These are phyloP conservation scores for Leptodactylus fallax DNA, from an alignment of 2,797 vertebrate genomes.

Conservation along the genomic window DNA sequence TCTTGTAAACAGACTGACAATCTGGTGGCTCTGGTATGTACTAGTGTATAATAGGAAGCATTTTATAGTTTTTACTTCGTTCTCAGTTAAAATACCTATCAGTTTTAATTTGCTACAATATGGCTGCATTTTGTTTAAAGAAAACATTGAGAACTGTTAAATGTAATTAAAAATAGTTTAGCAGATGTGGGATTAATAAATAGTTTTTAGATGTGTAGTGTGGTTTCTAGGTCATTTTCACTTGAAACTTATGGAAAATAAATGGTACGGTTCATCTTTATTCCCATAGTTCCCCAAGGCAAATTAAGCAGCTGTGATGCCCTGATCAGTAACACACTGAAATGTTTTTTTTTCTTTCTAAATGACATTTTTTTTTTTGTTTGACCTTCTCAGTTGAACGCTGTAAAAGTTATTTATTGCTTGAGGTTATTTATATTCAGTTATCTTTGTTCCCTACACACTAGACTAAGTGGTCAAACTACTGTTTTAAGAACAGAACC, in stretches of 20 bases:
- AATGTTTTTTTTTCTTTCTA: constrained; percentile 62
- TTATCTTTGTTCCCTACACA: constrained; percentile 68
- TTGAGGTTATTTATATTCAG: constrained; percentile 73
- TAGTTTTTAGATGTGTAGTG: constrained; percentile 45
- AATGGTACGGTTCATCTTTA: constrained; percentile 42
- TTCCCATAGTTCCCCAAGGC: constrained; percentile 50
- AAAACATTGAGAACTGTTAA: constrained; percentile 28
- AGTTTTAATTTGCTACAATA: constrained; percentile 23
- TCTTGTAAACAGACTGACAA: neutral
- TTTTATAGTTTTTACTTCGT: constrained; percentile 8
- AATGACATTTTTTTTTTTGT: constrained; percentile 67
- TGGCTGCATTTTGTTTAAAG: constrained; percentile 31
- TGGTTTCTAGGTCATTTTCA: constrained; percentile 59
- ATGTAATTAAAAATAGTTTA: constrained; percentile 48
- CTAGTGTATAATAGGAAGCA: neutral
- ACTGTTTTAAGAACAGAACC: constrained; percentile 70
- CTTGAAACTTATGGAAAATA: constrained; percentile 55
- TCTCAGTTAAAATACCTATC: constrained; percentile 30
- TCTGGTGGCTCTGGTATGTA: neutral
- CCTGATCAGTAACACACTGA: constrained; percentile 66
- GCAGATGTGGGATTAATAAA: constrained; percentile 58
- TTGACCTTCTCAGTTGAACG: constrained; percentile 71
- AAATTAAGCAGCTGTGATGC: constrained; percentile 62
- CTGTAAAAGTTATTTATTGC: constrained; percentile 70
- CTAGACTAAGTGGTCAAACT: constrained; percentile 66